Evolutionary conservation across 1,140 invertebrate species (phyloP), one percentile per base, ranked within the genome.

Genomic region (Bombus soroeensis): DNA sequence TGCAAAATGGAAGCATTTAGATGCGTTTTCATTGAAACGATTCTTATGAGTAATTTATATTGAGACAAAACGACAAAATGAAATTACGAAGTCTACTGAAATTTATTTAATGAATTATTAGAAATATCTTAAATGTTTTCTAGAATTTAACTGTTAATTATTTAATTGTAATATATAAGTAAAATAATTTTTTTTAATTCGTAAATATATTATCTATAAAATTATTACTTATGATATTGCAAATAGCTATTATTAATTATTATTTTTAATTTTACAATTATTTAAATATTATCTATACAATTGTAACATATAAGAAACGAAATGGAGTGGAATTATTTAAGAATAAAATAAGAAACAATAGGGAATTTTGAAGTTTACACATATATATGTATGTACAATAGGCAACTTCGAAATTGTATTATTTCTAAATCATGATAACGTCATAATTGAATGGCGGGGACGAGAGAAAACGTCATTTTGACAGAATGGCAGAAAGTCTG

Each of bases 401-500:
- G 47, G 47, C 34, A 82, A 37, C 34, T 77, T 25, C 53, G 3
- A n/a, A 57, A 37, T 9, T 32, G 53, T 32, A 77, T 70, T 13
- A 53, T 80, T 73, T 85, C 68, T 71, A 47, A 59, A 85, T 73
- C 53, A 70, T 15, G 75, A 41, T 53, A 53, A 78, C 64, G 74
- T 83, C 47, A 83, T 70, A 37, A 84, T 39, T 81, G 43, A 74
- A 85, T 68, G 70, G 74, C 82, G 74, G 73, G 66, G 72, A 64
- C 73, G 34, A 43, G 57, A 53, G 81, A 83, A 78, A 87, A 74
- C 70, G 80, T 88, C 68, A 74, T 83, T 86, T 76, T 87, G 85
- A 87, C 85, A 88, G 85, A 83, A 81, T 86, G 84, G 85, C 80
- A 83, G 43, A 74, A 59, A 43, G 47, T 77, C 43, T 81, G 47